Conservation (phyloP, 1,140 invertebrate species). For the Papilio polytes region DNA sequence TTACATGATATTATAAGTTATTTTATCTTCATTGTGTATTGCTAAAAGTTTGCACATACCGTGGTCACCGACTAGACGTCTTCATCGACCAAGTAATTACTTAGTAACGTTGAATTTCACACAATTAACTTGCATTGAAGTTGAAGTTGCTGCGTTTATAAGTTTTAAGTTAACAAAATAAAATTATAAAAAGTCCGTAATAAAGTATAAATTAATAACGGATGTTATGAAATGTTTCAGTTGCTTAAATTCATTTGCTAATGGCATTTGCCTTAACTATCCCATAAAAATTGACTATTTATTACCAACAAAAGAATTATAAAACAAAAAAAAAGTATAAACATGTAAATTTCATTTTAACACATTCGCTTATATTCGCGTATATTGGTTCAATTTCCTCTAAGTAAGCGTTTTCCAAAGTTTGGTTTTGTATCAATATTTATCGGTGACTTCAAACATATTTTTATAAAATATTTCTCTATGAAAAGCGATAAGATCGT, state of each 20-base stretch:
- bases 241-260: no score
- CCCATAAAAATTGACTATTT: no score
- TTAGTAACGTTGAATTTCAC: background rate
- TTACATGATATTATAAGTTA: background rate
- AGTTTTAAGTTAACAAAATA: background rate
- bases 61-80: conserved; percentile 6
- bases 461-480: conserved; percentile 2
- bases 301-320: no score
- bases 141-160: background rate
- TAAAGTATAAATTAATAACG: no score
- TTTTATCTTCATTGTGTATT: background rate
- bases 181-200: background rate
- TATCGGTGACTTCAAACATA: background rate
- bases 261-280: no score
- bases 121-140: background rate
- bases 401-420: background rate
- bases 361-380: no score
- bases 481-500: background rate
- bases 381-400: background rate
- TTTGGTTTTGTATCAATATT: background rate
- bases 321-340: no score
- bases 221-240: no score
- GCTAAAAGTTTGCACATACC: background rate
- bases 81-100: background rate
- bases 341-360: no score